Evolutionary conservation across 2,797 vertebrate species (phyloP).

Genomic region (Sebastes hubbsi): DNA sequence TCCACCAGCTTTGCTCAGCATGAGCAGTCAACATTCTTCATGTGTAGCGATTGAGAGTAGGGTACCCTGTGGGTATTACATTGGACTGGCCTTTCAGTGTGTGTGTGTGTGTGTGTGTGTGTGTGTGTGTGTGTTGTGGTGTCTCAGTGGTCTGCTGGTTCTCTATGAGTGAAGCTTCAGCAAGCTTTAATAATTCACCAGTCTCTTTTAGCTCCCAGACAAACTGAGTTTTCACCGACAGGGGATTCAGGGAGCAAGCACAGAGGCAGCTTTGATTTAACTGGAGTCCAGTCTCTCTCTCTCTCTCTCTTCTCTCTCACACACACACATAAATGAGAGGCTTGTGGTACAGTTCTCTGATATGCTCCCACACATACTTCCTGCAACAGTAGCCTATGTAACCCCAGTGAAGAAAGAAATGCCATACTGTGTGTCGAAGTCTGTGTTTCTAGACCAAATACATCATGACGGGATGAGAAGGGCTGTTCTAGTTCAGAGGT

Average conservation of each 20-base stretch:
- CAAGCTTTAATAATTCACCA: slow-evolving; percentile 78
- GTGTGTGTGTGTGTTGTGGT: slow-evolving; percentile 30
- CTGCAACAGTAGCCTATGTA: slow-evolving; percentile 19
- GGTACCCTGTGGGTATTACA: slow-evolving; percentile 55
- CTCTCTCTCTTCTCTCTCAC: neutral
- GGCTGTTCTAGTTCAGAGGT: slow-evolving; percentile 4
- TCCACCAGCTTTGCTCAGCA: slow-evolving; percentile 67
- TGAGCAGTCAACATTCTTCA: slow-evolving; percentile 65
- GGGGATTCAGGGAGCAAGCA: slow-evolving; percentile 62
- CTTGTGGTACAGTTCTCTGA: slow-evolving; percentile 23
- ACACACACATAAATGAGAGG: neutral
- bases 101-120: neutral
- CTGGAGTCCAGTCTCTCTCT: slow-evolving; percentile 45
- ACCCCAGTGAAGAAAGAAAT: neutral
- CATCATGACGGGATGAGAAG: neutral
- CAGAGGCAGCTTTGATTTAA: slow-evolving; percentile 73
- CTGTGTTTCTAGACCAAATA: neutral
- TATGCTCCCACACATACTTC: slow-evolving; percentile 29
- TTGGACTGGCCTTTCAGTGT: slow-evolving; percentile 38
- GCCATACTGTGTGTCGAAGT: neutral
- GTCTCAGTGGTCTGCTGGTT: slow-evolving; percentile 63
- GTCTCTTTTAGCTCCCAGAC: slow-evolving; percentile 71
- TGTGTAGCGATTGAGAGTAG: slow-evolving; percentile 56
- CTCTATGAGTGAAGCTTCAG: slow-evolving; percentile 69
- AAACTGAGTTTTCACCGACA: slow-evolving; percentile 69